These are phyloP conservation scores for Drosophila lutescens DNA, from an alignment of 2,888 invertebrate species.

Conservation along the genomic window DNA sequence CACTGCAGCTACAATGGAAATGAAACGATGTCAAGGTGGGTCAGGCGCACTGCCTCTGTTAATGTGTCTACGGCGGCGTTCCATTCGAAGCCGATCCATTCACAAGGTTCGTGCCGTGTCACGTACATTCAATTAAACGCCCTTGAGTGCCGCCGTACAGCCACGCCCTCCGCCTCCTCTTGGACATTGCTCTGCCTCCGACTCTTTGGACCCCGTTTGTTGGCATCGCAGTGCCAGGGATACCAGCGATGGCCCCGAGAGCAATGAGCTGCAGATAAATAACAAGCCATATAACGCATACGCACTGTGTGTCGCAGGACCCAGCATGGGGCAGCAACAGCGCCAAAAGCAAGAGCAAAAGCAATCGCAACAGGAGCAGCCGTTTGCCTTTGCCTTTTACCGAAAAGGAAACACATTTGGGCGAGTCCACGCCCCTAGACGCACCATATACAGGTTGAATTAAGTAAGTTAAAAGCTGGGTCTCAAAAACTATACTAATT, in stretches of 20 bases:
- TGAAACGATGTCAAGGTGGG: slow-evolving; percentile 72
- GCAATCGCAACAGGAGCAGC: slow-evolving; percentile 5
- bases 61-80: slow-evolving; percentile 72
- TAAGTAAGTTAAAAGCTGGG: neutral
- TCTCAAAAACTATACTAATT: too few relatives aligned
- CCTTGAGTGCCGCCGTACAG: slow-evolving; percentile 66
- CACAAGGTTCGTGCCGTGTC: slow-evolving; percentile 44
- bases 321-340: slow-evolving; percentile 41
- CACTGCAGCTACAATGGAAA: slow-evolving; percentile 54
- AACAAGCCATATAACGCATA: slow-evolving; percentile 79
- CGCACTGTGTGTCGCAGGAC: slow-evolving; percentile 64
- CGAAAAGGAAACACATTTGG: slow-evolving; percentile 65
- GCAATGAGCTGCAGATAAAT: slow-evolving; percentile 79
- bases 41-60: slow-evolving; percentile 64
- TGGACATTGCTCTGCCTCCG: neutral
- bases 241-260: slow-evolving; percentile 35
- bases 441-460: neutral
- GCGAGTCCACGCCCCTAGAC: slow-evolving; percentile 20
- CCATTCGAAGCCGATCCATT: slow-evolving; percentile 42
- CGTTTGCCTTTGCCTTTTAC: slow-evolving; percentile 59
- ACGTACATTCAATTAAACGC: slow-evolving; percentile 80
- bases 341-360: slow-evolving; percentile 8
- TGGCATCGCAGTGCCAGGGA: slow-evolving; percentile 56
- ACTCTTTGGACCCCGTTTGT: slow-evolving; percentile 59
- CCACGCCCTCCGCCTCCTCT: slow-evolving; percentile 41